phyloP scores from a whole-genome alignment of 2,113 vertebrate species.

The Oryzias javanicus region DNA sequence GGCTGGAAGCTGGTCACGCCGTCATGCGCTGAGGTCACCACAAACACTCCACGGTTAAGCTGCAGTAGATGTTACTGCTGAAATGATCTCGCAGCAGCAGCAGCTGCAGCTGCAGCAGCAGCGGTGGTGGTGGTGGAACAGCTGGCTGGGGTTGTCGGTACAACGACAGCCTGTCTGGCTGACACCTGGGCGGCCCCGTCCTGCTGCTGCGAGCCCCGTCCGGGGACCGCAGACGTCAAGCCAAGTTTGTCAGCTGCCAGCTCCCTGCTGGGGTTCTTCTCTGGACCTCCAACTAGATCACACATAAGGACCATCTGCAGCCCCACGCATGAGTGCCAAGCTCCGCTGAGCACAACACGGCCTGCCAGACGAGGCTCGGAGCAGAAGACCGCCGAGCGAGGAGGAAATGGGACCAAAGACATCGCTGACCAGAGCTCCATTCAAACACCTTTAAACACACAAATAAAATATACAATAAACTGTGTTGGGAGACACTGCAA shows the following conservation, averaged over 20 bases:
- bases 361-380: constrained; percentile 54
- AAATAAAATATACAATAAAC: constrained; percentile 13
- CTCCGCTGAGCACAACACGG: constrained; percentile 34
- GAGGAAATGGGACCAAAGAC: constrained; percentile 33
- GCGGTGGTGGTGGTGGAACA: constrained; percentile 32
- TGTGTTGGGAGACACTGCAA: too few species aligned
- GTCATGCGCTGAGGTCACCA: too few species aligned
- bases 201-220: constrained; percentile 26
- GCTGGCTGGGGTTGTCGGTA: constrained; percentile 34
- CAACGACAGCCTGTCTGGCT: constrained; percentile 17
- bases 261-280: constrained; percentile 45
- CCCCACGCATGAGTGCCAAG: constrained; percentile 50
- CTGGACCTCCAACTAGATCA: constrained; percentile 65
- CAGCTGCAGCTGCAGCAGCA: constrained; percentile 11
- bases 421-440: neutral
- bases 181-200: constrained; percentile 53
- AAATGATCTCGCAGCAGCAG: constrained; percentile 17
- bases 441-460: constrained; percentile 10
- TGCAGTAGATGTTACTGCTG: constrained; percentile 1
- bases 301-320: constrained; percentile 63
- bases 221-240: constrained; percentile 32
- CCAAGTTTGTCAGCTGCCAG: constrained; percentile 56
- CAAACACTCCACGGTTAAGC: too few species aligned
- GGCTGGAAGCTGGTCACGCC: too few species aligned
- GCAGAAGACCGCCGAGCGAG: constrained; percentile 21